Conservation (phyloP, 1,140 invertebrate species). For the Pteromalus puparum region DNA sequence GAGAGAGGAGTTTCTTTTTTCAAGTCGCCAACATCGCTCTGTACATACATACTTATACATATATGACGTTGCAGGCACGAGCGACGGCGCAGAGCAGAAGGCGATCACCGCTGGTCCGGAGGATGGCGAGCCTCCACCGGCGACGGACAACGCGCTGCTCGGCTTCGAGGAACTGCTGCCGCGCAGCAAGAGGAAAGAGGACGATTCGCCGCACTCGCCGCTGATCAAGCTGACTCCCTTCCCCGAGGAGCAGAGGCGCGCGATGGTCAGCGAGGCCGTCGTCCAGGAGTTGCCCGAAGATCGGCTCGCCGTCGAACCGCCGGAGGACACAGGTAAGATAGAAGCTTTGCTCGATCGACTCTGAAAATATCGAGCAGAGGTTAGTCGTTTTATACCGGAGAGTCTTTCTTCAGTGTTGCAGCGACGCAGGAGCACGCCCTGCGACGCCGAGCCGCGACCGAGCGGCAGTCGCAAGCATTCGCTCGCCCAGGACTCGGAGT, state of each 20-base stretch:
- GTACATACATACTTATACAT: too few relatives aligned
- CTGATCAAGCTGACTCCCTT: conserved; percentile 59
- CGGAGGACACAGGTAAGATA: not conserved
- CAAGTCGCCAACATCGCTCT: too few relatives aligned
- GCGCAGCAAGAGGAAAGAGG: conserved; percentile 24
- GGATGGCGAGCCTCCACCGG: not conserved
- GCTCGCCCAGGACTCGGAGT: not conserved
- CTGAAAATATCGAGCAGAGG: not conserved
- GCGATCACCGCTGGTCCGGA: not conserved
- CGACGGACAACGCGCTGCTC: conserved; percentile 54
- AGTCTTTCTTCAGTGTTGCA: not conserved
- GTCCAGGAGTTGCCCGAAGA: not conserved
- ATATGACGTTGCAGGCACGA: not conserved
- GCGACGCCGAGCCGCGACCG: not conserved
- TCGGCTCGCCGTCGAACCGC: not conserved
- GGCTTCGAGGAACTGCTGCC: conserved; percentile 48
- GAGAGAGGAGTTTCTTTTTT: too few relatives aligned
- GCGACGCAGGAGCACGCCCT: conserved; percentile 27
- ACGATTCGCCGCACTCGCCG: conserved; percentile 48
- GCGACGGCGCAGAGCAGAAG: not conserved
- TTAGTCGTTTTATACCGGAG: not conserved
- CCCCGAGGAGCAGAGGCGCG: conserved; percentile 56
- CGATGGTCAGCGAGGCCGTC: conserved; percentile 52
- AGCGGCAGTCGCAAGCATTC: conserved; percentile 2
- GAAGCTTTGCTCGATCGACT: not conserved